phyloP scores from a whole-genome alignment of 2,797 vertebrate genomes.

The Crocodylus rhombifer region DNA sequence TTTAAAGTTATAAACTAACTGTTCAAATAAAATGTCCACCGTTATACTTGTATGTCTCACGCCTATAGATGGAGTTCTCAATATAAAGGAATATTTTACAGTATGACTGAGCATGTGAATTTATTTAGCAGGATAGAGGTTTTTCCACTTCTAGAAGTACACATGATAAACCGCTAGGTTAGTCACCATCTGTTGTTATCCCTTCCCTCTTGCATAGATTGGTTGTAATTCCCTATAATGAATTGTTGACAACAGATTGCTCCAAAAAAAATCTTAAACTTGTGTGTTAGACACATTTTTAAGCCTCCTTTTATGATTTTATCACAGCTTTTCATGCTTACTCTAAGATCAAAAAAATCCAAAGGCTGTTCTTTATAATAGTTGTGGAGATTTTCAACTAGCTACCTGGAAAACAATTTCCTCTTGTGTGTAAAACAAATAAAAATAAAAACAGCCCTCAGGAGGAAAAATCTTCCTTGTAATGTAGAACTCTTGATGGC shows the following conservation, averaged over 20 bases:
- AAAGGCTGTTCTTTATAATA: conserved; percentile 30
- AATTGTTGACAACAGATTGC: conserved; percentile 33
- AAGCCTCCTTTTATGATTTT: not conserved
- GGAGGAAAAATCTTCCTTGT: not conserved
- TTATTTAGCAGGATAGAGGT: not conserved
- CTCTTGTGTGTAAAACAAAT: not conserved
- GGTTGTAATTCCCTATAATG: not conserved
- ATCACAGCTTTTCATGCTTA: not conserved
- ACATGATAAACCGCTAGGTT: not conserved
- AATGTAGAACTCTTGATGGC: not conserved
- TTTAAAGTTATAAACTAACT: not conserved
- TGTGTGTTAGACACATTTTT: not conserved
- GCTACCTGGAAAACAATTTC: conserved; percentile 5
- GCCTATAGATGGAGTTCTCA: not conserved
- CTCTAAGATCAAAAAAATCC: not conserved
- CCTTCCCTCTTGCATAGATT: not conserved
- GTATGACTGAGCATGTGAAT: not conserved
- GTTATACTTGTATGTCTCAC: not conserved
- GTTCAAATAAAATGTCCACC: not conserved
- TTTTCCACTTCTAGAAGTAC: not conserved
- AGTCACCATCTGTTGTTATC: not conserved
- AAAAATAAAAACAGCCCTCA: not conserved
- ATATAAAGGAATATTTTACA: not conserved
- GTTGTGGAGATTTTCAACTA: conserved; percentile 23
- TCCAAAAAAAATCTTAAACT: not conserved